Evolutionary conservation across 1,140 invertebrate genomes (phyloP), one percentile per base, ranked within the genome.

Genomic region (Ctenoplectra terminalis): DNA sequence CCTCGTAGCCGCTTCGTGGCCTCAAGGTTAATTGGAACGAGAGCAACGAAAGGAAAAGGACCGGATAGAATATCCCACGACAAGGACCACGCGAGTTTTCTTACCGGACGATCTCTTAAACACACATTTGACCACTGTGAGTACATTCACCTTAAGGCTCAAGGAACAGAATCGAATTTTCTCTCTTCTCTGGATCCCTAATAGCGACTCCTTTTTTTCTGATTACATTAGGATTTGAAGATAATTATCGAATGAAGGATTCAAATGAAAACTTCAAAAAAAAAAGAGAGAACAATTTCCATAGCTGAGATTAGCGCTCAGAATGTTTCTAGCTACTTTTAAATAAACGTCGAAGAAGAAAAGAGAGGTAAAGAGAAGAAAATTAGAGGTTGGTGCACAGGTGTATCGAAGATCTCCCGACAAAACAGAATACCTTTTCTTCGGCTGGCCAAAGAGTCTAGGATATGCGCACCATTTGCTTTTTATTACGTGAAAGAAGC

Each of bases 391-490:
- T 74, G 15, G 48, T 70, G 66, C 77, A 89, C 88, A 89, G 87
- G 87, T 88, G 87, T 81, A 89, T 78, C 80, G 80, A 60, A 40
- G 78, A 73, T 79, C 74, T 20, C 26, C 31, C 56, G 52, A 73
- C 52, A 34, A 54, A 54, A 75, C 31, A 60, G 58, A n/a, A 60
- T 75, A 63, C 78, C 67, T 72, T 73, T 85, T 73, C 67, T 50
- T 54, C 13, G 34, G 48, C 0, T 60, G 50, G 9, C 40, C 20
- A 23, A 37, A n/a, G 67, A 61, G 58, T 69, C 83, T 90, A 85
- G 92, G 91, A 93, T 90, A 91, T 90, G 88, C 91, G 92, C 89
- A 89, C 86, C 91, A 92, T 93, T 93, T 92, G 90, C 88, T 87
- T 90, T n/a, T 91, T 91, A 90, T 88, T 89, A 80, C 43, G 80